phyloP scores from a whole-genome alignment of 2,113 vertebrate genomes.

The Phylloscopus whistleri region DNA sequence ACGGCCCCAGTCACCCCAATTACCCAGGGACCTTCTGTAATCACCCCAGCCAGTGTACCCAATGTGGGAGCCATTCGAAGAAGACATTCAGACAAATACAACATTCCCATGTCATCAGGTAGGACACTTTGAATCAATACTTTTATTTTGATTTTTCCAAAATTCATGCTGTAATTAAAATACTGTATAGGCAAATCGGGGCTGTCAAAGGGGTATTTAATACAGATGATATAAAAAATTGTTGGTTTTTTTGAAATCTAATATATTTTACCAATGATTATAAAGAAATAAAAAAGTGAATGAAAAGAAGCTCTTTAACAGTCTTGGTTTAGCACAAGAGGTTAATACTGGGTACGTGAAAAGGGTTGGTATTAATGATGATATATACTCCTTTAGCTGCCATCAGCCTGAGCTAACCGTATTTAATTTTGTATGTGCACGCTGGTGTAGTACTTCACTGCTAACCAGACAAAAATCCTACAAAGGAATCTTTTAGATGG shows the following conservation, averaged over 20 bases:
- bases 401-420: not conserved
- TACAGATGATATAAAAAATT: not conserved
- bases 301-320: not conserved
- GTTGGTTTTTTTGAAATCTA: not conserved
- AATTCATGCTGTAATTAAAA: not conserved
- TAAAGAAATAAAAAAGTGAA: not conserved
- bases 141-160: not conserved
- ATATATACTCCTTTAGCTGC: not conserved
- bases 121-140: constrained; percentile 44
- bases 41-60: constrained; percentile 96
- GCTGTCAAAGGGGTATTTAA: not conserved
- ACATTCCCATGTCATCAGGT: constrained; percentile 98
- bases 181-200: not conserved
- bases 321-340: not conserved
- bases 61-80: constrained; percentile 98
- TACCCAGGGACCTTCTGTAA: constrained; percentile 95
- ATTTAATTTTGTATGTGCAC: not conserved
- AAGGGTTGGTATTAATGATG: not conserved
- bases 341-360: not conserved
- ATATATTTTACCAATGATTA: not conserved
- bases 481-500: not conserved
- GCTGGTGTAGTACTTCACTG: not conserved
- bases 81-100: constrained; percentile 99
- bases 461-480: not conserved
- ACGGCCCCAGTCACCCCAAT: constrained; percentile 96